Evolutionary conservation across 2,113 vertebrate species (phyloP), one percentile per base, ranked within the genome.

Genomic region (Zosterops lateralis): DNA sequence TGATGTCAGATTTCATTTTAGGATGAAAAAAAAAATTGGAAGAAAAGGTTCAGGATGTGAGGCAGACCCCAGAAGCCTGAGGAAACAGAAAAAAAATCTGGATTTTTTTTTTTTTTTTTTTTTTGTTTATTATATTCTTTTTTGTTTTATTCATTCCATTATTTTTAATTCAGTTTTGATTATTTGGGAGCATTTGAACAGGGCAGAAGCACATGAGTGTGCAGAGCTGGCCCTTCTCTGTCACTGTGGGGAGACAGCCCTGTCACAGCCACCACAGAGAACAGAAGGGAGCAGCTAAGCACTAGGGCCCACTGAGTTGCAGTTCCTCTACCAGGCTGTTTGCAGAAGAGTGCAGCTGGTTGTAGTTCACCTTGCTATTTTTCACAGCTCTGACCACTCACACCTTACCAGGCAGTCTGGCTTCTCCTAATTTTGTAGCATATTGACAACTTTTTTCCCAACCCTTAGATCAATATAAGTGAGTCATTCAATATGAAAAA

Each of bases 301-400:
- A 21, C 11, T 1, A 2, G 25, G 25, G 65, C 28, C 6, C 0
- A 0, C 25, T 10, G n/a, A 82, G n/a, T 2, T 74, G 20, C 11
- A 4, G 12, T 54, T 58, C 22, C 12, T 75, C 32, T 71, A 16
- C 19, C 13, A 40, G 31, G 17, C 14, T 8, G 1, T 47, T 77
- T 53, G 60, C 45, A 64, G 25, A 77, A 70, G 17, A 31, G 4
- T 48, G 21, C 42, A 77, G 10, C 25, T 45, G 6, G 20, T 10
- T 83, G 9, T 17, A 38, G 38, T 29, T 86, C 72, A 53, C 26
- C 4, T 19, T 6, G 9, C 10, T 90, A 25, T 48, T 88, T 62
- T 73, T 42, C 0, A 1, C 25, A 4, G 29, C 25, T 80, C 32
- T 89, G 34, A 64, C 34, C 17, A 25, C 28, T 62, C 31, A 31